Percentiles rank a stretch among this genome's conserved stretches.
Conservation (phyloP, 2,113 vertebrate genomes). For the Pollimyrus isidori region DNA sequence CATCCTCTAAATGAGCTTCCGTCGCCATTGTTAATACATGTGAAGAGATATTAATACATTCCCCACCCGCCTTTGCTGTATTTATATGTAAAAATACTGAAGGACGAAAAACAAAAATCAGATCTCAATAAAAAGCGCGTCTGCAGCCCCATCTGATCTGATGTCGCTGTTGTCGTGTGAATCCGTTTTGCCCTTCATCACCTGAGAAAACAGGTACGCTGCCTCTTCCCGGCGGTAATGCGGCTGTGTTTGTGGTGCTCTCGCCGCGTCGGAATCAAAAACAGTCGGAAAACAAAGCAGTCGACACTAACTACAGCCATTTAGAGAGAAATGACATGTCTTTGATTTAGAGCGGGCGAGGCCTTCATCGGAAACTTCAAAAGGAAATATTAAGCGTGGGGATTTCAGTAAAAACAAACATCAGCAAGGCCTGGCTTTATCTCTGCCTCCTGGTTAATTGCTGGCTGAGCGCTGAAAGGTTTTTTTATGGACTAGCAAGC, state of each 20-base stretch:
- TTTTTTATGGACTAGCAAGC: constrained; percentile 55
- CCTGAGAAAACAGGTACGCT: neutral
- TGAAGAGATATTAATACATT: neutral
- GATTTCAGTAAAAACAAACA: constrained; percentile 56
- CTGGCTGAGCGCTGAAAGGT: constrained; percentile 54
- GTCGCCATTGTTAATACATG: neutral
- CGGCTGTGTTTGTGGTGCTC: neutral
- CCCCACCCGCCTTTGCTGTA: neutral
- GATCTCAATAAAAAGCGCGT: neutral
- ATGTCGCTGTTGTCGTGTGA: neutral
- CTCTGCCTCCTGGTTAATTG: constrained; percentile 64
- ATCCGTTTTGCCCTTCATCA: neutral
- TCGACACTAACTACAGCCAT: constrained; percentile 49
- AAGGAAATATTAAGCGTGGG: constrained; percentile 55
- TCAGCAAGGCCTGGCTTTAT: constrained; percentile 60
- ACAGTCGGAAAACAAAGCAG: constrained; percentile 37
- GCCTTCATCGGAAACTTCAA: constrained; percentile 60
- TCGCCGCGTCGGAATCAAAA: neutral
- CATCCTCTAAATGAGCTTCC: neutral
- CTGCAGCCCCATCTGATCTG: neutral
- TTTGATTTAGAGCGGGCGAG: constrained; percentile 58
- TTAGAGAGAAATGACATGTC: constrained; percentile 48
- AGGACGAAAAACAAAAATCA: neutral
- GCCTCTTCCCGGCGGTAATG: neutral
- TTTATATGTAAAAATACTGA: neutral